Percentiles rank a stretch among this genome's conserved stretches.
Conservation (phyloP, 2,888 invertebrate species). For the Apotomis capreana region DNA sequence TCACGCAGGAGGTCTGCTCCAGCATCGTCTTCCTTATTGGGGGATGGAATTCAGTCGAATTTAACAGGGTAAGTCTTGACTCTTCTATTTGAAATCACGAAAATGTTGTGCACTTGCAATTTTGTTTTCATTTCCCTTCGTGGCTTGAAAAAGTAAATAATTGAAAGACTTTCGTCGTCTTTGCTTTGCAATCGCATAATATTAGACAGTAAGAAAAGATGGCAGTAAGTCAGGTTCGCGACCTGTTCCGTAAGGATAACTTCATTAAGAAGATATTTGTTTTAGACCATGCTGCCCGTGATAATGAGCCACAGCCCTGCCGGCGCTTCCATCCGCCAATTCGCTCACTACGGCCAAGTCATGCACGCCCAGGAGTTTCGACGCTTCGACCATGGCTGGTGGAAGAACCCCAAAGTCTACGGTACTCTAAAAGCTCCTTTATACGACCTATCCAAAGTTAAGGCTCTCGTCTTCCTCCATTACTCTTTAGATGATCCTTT, state of each 20-base stretch:
- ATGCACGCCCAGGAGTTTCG: conserved; percentile 55
- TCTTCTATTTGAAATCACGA: no score
- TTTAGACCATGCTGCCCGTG: conserved; percentile 63
- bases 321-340: conserved; percentile 41
- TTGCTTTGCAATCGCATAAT: no score
- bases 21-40: conserved; percentile 15
- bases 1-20: conserved; percentile 27
- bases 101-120: no score
- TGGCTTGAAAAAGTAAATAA: no score
- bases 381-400: conserved; percentile 75
- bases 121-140: no score
- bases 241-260: background rate
- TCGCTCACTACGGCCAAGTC: conserved; percentile 44
- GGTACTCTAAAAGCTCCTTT: conserved; percentile 73
- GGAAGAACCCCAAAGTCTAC: conserved; percentile 74
- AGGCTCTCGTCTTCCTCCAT: conserved; percentile 81
- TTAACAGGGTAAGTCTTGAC: conserved; percentile 15
- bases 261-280: conserved; percentile 8
- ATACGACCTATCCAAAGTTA: conserved; percentile 77
- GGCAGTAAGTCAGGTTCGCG: background rate
- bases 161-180: no score
- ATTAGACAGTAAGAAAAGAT: background rate
- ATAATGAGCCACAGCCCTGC: conserved; percentile 48
- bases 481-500: conserved; percentile 84
- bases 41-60: conserved; percentile 25